phyloP scores from a whole-genome alignment of 2,113 vertebrate genomes.

The Petrocephalus zakoni region DNA sequence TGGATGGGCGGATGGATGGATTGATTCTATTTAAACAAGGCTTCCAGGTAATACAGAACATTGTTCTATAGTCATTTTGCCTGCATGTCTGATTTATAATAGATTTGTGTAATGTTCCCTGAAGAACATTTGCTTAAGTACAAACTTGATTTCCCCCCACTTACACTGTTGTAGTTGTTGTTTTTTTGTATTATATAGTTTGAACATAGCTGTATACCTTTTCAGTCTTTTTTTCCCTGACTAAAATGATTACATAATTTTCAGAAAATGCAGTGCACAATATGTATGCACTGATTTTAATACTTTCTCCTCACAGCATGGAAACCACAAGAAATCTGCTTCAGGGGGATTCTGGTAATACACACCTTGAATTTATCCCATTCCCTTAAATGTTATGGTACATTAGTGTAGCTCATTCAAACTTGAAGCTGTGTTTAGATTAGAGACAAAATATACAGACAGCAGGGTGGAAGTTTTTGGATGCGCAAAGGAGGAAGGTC shows the following conservation, averaged over 20 bases:
- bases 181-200: not conserved
- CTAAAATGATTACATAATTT: not conserved
- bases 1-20: not conserved
- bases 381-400: not conserved
- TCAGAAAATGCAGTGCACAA: not conserved
- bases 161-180: not conserved
- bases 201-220: not conserved
- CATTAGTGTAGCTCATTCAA: not conserved
- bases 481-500: not conserved
- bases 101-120: not conserved
- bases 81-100: not conserved
- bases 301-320: not conserved
- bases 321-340: not conserved
- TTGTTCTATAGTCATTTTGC: not conserved
- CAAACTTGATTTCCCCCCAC: not conserved
- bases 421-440: not conserved
- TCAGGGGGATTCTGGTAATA: not conserved
- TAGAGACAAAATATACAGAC: not conserved
- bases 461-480: not conserved
- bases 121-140: slow-evolving; percentile 1
- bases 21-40: not conserved
- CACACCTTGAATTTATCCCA: not conserved
- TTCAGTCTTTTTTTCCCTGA: not conserved
- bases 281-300: not conserved
- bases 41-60: slow-evolving; percentile 4